Base-by-base conservation (phyloP, 2,888 invertebrate species). In the Vannuccia rotundouncinata region DNA sequence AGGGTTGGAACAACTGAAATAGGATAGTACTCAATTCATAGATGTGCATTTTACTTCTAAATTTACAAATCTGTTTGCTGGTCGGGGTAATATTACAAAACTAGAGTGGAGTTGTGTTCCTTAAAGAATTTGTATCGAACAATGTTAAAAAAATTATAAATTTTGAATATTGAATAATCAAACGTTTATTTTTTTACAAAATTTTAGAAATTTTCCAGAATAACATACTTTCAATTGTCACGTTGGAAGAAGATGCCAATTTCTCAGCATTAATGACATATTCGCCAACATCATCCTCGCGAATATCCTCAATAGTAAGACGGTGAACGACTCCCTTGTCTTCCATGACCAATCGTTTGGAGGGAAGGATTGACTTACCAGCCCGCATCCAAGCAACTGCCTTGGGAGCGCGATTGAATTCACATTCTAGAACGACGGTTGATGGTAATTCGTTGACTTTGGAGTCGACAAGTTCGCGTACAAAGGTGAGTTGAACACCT, bases 401-500 rank as follows among this genome's bases (percentile, higher is more conserved):
- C 60, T 84, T 84, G 82, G 84, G 45, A 1, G 78, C 29, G 1
- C 78, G 31, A 76, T 78, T 78, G 1, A 74, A 73, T 28, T 73
- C 78, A 29, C 27, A 59, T 28, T 78, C 74, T 1, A 78, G 29
- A 22, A 29, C 27, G 0, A 73, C 78, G 0, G 77, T 17, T 0
- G 59, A 29, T 22, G 59, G 28, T 28, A 73, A 78, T 31, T 73
- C 31, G 29, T 78, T 25, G 73, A 31, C 74, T 45, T 91, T 86
- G 25, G 92, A 92, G 80, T 93, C 92, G 59, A 91, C 90, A 73
- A 94, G 91, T 0, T 92, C 90, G 81, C 93, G 92, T 22, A 84
- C 84, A 17, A 95, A 93, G 87, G 93, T 92, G 74, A 92, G 89
- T 25, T 93, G 92, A 83, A 93, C 93, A 77, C 95, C 93, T 77